phyloP scores from a whole-genome alignment of 2,888 invertebrate species.

The Pogonocherus hispidulus region DNA sequence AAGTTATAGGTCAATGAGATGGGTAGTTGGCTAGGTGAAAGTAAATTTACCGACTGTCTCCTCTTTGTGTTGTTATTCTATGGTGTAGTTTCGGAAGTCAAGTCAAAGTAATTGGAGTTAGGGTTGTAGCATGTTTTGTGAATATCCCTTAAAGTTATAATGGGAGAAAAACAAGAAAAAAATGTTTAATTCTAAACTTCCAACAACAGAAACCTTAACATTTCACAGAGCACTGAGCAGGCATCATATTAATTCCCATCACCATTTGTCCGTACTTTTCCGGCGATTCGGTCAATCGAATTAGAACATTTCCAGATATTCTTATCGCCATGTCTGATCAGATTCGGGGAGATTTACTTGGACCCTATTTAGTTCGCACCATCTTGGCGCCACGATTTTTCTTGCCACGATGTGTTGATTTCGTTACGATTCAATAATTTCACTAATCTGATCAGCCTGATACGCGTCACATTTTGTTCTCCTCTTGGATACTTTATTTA shows the following conservation, averaged over 20 bases:
- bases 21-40: too few relatives aligned
- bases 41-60: too few relatives aligned
- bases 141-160: too few relatives aligned
- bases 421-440: slow-evolving; percentile 3
- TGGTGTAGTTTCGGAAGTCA: too few relatives aligned
- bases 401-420: slow-evolving; percentile 3
- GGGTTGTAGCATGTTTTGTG: too few relatives aligned
- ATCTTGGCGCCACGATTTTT: slow-evolving; percentile 9
- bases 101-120: too few relatives aligned
- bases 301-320: slow-evolving; percentile 1
- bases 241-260: not conserved
- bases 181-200: too few relatives aligned
- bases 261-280: not conserved
- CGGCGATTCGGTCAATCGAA: not conserved
- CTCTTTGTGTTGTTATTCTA: too few relatives aligned
- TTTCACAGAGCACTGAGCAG: not conserved
- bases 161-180: too few relatives aligned
- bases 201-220: not conserved
- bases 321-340: slow-evolving; percentile 10
- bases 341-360: slow-evolving; percentile 7
- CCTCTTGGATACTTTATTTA: not conserved
- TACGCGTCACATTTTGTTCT: not conserved
- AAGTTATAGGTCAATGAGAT: too few relatives aligned
- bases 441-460: not conserved
- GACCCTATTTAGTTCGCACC: slow-evolving; percentile 5